Evolutionary conservation across 2,888 invertebrate genomes (phyloP).

Genomic region (Myopa testacea): DNA sequence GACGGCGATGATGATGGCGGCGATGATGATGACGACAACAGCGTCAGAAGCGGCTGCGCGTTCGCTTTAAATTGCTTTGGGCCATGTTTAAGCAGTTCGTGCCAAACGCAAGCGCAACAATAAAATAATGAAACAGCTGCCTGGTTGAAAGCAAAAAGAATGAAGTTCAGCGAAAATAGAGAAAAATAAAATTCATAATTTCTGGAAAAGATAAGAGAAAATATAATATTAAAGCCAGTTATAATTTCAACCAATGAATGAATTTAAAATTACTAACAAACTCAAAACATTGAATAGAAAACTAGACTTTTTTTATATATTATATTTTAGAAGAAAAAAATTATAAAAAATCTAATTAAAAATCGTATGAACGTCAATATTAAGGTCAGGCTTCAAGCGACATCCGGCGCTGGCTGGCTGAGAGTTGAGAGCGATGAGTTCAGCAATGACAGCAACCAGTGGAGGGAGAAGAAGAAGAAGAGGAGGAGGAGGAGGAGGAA

Average conservation of each 20-base stretch:
- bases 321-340: neutral
- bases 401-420: slow-evolving; percentile 33
- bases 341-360: neutral
- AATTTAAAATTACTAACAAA: neutral
- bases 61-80: slow-evolving; percentile 40
- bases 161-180: neutral
- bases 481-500: neutral
- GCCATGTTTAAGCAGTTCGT: slow-evolving; percentile 40
- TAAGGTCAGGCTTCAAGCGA: neutral
- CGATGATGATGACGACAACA: slow-evolving; percentile 5
- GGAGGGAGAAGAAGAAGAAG: neutral
- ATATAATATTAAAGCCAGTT: neutral
- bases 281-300: neutral
- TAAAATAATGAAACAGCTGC: neutral
- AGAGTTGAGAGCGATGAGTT: slow-evolving; percentile 23
- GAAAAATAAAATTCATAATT: slow-evolving; percentile 40
- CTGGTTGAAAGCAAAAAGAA: neutral
- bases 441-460: neutral
- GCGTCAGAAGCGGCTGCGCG: neutral
- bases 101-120: slow-evolving; percentile 29
- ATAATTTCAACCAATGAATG: neutral
- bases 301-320: neutral
- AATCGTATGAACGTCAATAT: neutral
- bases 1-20: slow-evolving; percentile 13
- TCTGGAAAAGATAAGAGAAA: slow-evolving; percentile 25